Percentiles rank a stretch among this genome's conserved stretches.
Evolutionary conservation across 2,888 invertebrate species (phyloP).

Genomic region (Drosophila paramelanica): DNA sequence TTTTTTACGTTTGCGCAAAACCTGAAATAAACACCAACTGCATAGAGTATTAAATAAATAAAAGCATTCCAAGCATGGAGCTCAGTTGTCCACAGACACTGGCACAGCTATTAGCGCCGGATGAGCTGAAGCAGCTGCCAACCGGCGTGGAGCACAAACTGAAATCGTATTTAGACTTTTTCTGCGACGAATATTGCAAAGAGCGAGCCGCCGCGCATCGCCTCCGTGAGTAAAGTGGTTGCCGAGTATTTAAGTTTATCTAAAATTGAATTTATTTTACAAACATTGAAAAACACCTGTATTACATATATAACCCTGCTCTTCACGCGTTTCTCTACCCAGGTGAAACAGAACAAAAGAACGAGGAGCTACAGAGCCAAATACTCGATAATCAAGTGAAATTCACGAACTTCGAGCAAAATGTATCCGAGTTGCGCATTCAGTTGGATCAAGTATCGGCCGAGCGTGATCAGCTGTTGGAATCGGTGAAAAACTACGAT

Average conservation of each 20-base stretch:
- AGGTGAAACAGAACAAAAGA: slow-evolving; percentile 78
- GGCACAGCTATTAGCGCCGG: slow-evolving; percentile 85
- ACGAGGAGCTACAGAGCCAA: slow-evolving; percentile 87
- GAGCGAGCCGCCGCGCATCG: slow-evolving; percentile 89
- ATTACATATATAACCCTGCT: not conserved
- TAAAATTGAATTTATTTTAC: not conserved
- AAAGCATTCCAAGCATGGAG: slow-evolving; percentile 74
- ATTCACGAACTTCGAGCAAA: slow-evolving; percentile 87
- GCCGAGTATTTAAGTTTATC: not conserved
- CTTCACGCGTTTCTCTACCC: not conserved
- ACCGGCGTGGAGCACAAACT: slow-evolving; percentile 87
- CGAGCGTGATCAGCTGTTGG: slow-evolving; percentile 88
- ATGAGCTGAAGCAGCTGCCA: slow-evolving; percentile 87
- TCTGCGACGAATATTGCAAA: slow-evolving; percentile 90
- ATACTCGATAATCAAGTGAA: slow-evolving; percentile 88
- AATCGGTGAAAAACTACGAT: slow-evolving; percentile 88
- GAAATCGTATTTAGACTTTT: slow-evolving; percentile 87
- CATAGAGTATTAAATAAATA: slow-evolving; percentile 6
- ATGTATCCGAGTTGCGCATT: slow-evolving; percentile 88
- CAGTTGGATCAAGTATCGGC: slow-evolving; percentile 88
- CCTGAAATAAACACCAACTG: not conserved
- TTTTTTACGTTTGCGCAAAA: slow-evolving; percentile 8
- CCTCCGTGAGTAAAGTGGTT: slow-evolving; percentile 71
- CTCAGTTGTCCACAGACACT: slow-evolving; percentile 84
- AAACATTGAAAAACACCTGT: not conserved